phyloP scores from a whole-genome alignment of 2,888 invertebrate genomes.

The Helicoverpa assulta region DNA sequence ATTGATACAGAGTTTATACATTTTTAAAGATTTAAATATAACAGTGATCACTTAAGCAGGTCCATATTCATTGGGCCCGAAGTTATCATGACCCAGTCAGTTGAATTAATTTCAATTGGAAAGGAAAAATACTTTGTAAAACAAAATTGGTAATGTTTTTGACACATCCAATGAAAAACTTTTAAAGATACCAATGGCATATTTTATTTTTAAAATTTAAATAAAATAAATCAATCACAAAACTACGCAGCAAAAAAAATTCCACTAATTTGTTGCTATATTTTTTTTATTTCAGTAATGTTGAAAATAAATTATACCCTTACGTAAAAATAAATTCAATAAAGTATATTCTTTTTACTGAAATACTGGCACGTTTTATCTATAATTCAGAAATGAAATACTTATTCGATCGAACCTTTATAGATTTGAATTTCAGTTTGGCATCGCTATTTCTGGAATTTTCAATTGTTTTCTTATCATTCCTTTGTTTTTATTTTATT shows the following conservation, averaged over 20 bases:
- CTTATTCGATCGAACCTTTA: neutral
- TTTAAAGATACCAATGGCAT: neutral
- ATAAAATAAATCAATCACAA: neutral
- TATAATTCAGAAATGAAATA: constrained; percentile 16
- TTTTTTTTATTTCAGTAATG: neutral
- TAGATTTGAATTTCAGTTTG: constrained; percentile 21
- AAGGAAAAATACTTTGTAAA: neutral
- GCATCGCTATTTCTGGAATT: constrained; percentile 12
- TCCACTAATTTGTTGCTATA: too few species aligned
- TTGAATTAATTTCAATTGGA: neutral
- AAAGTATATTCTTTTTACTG: neutral
- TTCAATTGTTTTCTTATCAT: constrained; percentile 11
- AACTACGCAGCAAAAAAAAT: too few species aligned
- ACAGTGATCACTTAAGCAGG: neutral
- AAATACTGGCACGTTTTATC: neutral
- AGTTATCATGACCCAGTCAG: neutral
- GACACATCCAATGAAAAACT: neutral
- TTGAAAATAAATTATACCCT: neutral
- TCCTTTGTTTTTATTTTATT: neutral
- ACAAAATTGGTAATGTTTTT: neutral
- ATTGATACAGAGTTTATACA: neutral
- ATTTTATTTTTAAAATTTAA: neutral
- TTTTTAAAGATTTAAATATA: too few species aligned
- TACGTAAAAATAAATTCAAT: neutral
- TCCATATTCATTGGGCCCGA: neutral